Evolutionary conservation across 2,888 invertebrate species (phyloP), one percentile per base, ranked within the genome.

Genomic region (Gisinianus flammeolus): DNA sequence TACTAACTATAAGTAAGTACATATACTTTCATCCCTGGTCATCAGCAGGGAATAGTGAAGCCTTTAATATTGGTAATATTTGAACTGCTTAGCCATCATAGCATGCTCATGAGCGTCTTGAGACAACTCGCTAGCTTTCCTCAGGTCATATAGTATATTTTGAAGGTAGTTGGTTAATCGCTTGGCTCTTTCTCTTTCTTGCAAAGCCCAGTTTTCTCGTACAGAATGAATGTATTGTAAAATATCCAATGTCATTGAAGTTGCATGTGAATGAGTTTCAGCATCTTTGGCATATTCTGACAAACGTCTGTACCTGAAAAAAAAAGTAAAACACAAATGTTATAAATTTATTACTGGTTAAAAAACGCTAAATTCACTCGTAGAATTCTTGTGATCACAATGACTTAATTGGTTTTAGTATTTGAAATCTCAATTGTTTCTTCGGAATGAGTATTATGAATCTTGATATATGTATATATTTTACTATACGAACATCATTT

Each of bases 71-170:
- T 44, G 44, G 44, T 10, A 44, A 44, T 44, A 44, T 44, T 44
- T 44, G 16, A 44, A 44, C 44, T 44, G 44, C 24, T 54, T 28
- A 3, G 68, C 67, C 64, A 67, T 67, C 67, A 68, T 22, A 19
- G 67, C 69, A 24, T 67, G 33, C 0, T 76, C 76, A 66, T 76
- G 76, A 68, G 79, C 76, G 8, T 54, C 67, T 54, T 76, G 67
- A 30, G 79, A 76, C 68, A 76, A 76, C 52, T 79, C 76, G 19
- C 58, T 26, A 12, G 79, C 76, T 70, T 64, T 56, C 31, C 67
- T 79, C 22, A 79, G 62, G 62, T 79, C 79, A 19, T 76, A 54
- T 10, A 79, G 73, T 3, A 76, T 72, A 26, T 74, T 73, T 62
- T 77, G 77, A 52, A 79, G 72, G 26, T 77, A 62, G 10, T 69